These are phyloP conservation scores for Bufo gargarizans DNA, from an alignment of 2,113 vertebrate genomes.

Conservation along the genomic window DNA sequence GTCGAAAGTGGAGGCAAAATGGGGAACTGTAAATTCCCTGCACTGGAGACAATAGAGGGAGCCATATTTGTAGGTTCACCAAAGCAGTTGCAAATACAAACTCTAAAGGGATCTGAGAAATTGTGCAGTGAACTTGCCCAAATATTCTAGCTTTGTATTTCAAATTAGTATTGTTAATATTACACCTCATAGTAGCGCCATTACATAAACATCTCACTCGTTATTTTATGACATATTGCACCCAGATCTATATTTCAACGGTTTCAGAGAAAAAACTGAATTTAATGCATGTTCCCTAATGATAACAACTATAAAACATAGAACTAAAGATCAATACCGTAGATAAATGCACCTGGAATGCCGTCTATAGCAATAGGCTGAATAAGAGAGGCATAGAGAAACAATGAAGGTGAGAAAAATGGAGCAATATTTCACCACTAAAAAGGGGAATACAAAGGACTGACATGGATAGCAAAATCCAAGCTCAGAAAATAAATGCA, in stretches of 20 bases:
- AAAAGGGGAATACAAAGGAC: not conserved
- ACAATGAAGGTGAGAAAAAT: not conserved
- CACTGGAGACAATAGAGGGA: too few relatives aligned
- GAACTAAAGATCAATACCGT: not conserved
- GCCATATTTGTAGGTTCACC: too few relatives aligned
- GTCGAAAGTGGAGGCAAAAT: too few relatives aligned
- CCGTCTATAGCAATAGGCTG: not conserved
- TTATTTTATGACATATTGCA: not conserved
- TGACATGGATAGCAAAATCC: not conserved
- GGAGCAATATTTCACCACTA: not conserved
- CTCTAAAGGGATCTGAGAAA: not conserved
- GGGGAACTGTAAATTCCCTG: too few relatives aligned
- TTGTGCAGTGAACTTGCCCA: not conserved
- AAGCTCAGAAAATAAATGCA: not conserved
- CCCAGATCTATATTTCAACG: not conserved
- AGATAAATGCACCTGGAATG: not conserved
- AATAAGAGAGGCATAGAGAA: not conserved
- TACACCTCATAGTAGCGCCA: not conserved
- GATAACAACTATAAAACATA: not conserved
- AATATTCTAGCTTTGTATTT: not conserved
- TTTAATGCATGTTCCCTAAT: not conserved
- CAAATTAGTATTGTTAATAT: not conserved
- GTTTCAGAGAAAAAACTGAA: not conserved
- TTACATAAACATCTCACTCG: not conserved
- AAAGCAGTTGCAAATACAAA: too few relatives aligned